Evolutionary conservation across 2,888 invertebrate genomes (phyloP).

Genomic region (Chymomyza amoena): DNA sequence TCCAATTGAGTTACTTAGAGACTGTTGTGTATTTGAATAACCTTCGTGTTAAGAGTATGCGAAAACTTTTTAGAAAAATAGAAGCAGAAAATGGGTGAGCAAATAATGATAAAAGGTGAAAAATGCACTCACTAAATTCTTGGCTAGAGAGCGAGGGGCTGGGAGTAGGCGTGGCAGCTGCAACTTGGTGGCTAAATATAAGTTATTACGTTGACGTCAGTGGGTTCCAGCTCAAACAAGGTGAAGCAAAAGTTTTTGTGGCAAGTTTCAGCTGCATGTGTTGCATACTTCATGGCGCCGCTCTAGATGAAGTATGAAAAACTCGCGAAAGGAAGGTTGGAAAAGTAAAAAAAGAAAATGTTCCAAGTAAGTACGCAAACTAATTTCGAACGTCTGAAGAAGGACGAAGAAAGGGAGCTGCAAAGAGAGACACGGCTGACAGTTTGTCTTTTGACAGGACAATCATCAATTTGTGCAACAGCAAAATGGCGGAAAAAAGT

Average conservation of each 20-base stretch:
- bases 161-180: neutral
- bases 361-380: conserved; percentile 39
- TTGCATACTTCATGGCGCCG: conserved; percentile 46
- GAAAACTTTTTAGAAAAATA: neutral
- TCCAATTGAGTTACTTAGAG: conserved; percentile 40
- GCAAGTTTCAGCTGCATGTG: conserved; percentile 60
- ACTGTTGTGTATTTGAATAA: neutral
- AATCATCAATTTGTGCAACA: conserved; percentile 28
- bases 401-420: neutral
- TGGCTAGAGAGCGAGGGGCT: conserved; percentile 3
- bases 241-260: conserved; percentile 39
- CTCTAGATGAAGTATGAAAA: conserved; percentile 29
- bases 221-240: neutral
- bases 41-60: conserved; percentile 2
- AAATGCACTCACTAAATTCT: conserved; percentile 13
- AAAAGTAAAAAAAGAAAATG: conserved; percentile 16
- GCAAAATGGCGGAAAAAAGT: neutral
- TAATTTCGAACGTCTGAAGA: conserved; percentile 48
- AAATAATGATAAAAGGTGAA: conserved; percentile 46
- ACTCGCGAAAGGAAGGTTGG: neutral
- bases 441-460: conserved; percentile 31
- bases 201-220: conserved; percentile 36
- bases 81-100: conserved; percentile 18
- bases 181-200: conserved; percentile 15
- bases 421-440: conserved; percentile 21